Base-by-base conservation (phyloP, 2,113 vertebrate genomes). In the Cinclus mexicanus region DNA sequence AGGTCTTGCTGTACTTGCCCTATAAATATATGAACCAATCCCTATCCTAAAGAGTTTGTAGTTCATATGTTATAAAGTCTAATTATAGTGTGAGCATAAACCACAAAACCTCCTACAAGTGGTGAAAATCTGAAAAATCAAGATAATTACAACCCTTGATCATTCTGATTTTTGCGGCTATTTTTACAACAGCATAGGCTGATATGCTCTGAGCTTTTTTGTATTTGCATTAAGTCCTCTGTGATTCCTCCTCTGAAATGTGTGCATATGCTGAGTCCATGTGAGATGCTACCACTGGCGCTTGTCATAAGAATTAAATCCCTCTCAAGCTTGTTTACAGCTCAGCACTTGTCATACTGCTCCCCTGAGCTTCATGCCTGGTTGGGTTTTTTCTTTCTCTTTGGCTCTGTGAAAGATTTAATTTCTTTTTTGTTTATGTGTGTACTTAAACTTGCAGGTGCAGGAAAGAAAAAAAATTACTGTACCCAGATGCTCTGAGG, bases 231-330 rank as follows among this genome's bases (percentile, higher is more conserved):
- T 91, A 97, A 98, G 94, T 96, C 97, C 97, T 98, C 92, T 93
- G 97, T 92, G 97, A 96, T 97, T 98, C 85, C 90, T 95, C 87
- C 63, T 90, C 93, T 95, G 96, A 97, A 97, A 97, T 92, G 94
- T 96, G 96, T 97, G 97, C 98, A 98, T 98, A 97, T 98, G 98
- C 97, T 89, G 91, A 95, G 97, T 95, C 97, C 97, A 86, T 96
- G 97, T 96, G 98, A 98, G 97, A 97, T 89, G 95, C 97, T 97
- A 98, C 97, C 97, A 97, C 96, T 94, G 98, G 97, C 85, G 63
- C 97, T 98, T 98, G 98, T 98, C 98, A 98, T 89, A 98, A 98
- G 98, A 98, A 98, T 98, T 97, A 98, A 98, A 98, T 98, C 97
- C 97, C 97, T 98, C 97, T 98, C 98, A 98, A 97, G 97, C 97